A percentile compares a stretch with the other conserved stretches of the same genome.
Conservation (phyloP, 92 coral and sea anemone species). For the Isaurus tuberculatus region DNA sequence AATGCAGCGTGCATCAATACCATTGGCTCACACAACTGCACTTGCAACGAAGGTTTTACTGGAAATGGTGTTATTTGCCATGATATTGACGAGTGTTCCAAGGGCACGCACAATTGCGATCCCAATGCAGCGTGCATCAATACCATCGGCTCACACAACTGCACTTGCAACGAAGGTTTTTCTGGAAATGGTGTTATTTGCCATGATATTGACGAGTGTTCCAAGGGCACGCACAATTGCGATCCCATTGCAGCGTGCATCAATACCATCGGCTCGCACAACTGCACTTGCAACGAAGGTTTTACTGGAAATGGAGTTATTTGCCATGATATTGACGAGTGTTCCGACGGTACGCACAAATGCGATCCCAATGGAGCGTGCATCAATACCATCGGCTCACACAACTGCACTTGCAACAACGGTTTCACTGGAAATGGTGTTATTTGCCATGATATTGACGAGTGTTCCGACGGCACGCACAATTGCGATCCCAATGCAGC, state of each 20-base stretch:
- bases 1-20: conserved; percentile 38
- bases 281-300: not conserved
- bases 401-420: conserved; percentile 10
- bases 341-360: not conserved
- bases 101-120: not conserved
- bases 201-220: no score
- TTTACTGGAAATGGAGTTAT: not conserved
- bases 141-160: not conserved
- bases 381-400: not conserved
- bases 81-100: conserved; percentile 56
- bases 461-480: not conserved
- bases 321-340: conserved; percentile 16
- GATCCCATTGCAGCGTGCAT: not conserved
- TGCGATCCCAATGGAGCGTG: not conserved
- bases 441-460: not conserved
- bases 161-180: conserved; percentile 20
- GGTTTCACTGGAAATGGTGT: not conserved
- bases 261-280: conserved; percentile 1
- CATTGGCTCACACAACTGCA: conserved; percentile 37
- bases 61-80: conserved; percentile 54
- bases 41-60: conserved; percentile 45
- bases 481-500: conserved; percentile 20
- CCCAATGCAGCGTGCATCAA: not conserved
- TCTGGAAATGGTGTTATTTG: conserved; percentile 15
- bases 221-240: not conserved